Percentiles rank a stretch among this genome's conserved stretches.
Conservation (phyloP, 2,113 vertebrate species). For the Gobius niger region DNA sequence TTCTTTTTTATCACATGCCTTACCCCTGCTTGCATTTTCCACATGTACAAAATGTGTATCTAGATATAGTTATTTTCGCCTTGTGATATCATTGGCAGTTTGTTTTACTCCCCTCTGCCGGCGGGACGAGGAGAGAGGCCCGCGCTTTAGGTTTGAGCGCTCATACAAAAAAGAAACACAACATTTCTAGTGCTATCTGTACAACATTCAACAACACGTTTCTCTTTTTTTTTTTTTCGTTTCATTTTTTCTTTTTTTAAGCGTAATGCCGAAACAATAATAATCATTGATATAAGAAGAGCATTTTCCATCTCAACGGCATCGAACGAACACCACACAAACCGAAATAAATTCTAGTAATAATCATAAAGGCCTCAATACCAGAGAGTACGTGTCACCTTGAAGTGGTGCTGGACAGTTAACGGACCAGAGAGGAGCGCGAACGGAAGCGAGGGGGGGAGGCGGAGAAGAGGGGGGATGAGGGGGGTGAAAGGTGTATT, state of each 20-base stretch:
- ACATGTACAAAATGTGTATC: too few species aligned
- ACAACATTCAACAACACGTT: slow-evolving; percentile 83
- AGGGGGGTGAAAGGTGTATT: slow-evolving; percentile 12
- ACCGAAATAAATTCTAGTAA: slow-evolving; percentile 65
- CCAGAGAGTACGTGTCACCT: slow-evolving; percentile 77
- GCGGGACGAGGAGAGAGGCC: slow-evolving; percentile 56
- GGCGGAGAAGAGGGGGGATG: neutral
- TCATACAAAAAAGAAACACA: slow-evolving; percentile 71
- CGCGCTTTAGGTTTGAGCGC: slow-evolving; percentile 67
- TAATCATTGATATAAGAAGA: slow-evolving; percentile 77
- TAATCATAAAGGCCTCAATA: slow-evolving; percentile 75
- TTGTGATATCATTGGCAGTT: slow-evolving; percentile 36
- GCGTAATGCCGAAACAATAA: slow-evolving; percentile 76
- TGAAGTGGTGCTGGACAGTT: slow-evolving; percentile 68
- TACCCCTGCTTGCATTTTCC: too few species aligned
- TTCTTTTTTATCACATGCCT: too few species aligned
- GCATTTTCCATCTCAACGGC: slow-evolving; percentile 78
- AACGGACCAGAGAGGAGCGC: slow-evolving; percentile 39
- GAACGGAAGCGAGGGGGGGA: slow-evolving; percentile 22
- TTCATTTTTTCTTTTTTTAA: slow-evolving; percentile 44
- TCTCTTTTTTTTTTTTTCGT: slow-evolving; percentile 50
- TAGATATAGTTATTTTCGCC: slow-evolving; percentile 13
- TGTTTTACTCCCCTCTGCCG: slow-evolving; percentile 59
- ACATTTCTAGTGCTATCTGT: slow-evolving; percentile 81
- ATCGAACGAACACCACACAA: slow-evolving; percentile 74